Evolutionary conservation across 2,113 vertebrate species (phyloP), one percentile per base, ranked within the genome.

Genomic region (Apaloderma vittatum): DNA sequence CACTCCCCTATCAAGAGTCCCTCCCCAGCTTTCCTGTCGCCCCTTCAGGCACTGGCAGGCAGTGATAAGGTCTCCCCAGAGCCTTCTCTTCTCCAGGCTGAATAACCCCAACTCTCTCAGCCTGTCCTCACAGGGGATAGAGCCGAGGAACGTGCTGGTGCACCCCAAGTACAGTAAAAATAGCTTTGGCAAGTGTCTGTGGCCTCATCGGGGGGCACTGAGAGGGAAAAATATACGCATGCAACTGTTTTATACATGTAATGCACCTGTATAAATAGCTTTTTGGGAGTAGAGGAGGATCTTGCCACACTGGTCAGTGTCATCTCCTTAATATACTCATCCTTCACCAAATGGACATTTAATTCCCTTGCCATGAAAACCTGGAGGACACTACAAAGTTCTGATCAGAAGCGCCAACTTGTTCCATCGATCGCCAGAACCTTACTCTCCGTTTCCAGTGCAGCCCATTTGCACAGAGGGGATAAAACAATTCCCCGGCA

Each of bases 251-350:
- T 40, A 40, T 40, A 40, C 10, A 40, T 40, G 12, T 11, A 40
- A 40, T 40, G 40, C 40, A 9, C 12, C 40, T 40, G 40, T 40
- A 40, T 40, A 40, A 40, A 40, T 40, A 40, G 40, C 12, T 40
- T 40, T 52, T 15, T 3, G 6, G 4, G 19, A 9, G 24, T 19
- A 62, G 15, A 76, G 15, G 21, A 82, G 8, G 48, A 85, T 11
- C 0, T 6, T 20, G 26, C 18, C 54, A 66, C 22, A 22, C 26
- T 0, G 0, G 37, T 40, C 37, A 18, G 5, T 8, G 8, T 13
- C 48, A 40, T 12, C 40, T 45, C 37, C 49, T 36, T n/a, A 54
- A 73, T 10, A 55, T 0, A n/a, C 9, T 32, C 26, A 26, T 14
- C 7, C 8, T 80, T 63, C 61, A 45, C 14, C n/a, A 37, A 62